Evolutionary conservation across 2,888 invertebrate species (phyloP).

Genomic region (Caenorhabditis angaria): DNA sequence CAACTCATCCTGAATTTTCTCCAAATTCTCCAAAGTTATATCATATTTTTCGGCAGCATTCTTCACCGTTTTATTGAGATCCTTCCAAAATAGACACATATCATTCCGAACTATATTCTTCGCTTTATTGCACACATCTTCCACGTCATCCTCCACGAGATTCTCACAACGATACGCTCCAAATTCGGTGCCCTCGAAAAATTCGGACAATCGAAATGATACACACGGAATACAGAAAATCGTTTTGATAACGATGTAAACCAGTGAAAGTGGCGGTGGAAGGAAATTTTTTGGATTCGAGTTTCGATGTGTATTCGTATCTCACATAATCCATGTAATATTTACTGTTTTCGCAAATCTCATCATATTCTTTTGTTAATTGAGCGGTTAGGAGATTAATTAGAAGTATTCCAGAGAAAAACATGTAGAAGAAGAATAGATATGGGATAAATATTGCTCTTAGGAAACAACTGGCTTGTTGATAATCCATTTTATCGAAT

Average conservation of each 20-base stretch:
- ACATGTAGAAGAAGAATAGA: slow-evolving; percentile 46
- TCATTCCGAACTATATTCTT: background rate
- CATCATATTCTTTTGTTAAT: slow-evolving; percentile 43
- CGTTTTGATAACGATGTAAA: slow-evolving; percentile 7
- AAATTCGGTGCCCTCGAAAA: background rate
- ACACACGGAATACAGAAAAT: background rate
- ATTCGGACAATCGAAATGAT: background rate
- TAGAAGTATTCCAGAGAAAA: slow-evolving; percentile 42
- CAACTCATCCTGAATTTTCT: background rate
- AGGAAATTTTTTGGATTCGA: slow-evolving; percentile 16
- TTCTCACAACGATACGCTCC: background rate
- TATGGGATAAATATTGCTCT: slow-evolving; percentile 26
- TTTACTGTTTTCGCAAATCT: slow-evolving; percentile 18
- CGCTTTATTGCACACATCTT: background rate
- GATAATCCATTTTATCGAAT: slow-evolving; percentile 24
- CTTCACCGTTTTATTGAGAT: background rate
- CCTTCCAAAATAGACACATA: background rate
- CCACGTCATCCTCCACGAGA: background rate
- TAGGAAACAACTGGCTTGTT: slow-evolving; percentile 35
- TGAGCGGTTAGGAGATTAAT: slow-evolving; percentile 51
- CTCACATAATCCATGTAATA: slow-evolving; percentile 22
- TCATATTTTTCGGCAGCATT: too few species aligned
- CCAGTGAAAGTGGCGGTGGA: slow-evolving; percentile 12
- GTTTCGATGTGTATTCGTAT: slow-evolving; percentile 18
- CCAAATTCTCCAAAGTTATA: too few species aligned